These are phyloP conservation scores for Automeris io DNA, from an alignment of 2,888 invertebrate species.

Conservation along the genomic window DNA sequence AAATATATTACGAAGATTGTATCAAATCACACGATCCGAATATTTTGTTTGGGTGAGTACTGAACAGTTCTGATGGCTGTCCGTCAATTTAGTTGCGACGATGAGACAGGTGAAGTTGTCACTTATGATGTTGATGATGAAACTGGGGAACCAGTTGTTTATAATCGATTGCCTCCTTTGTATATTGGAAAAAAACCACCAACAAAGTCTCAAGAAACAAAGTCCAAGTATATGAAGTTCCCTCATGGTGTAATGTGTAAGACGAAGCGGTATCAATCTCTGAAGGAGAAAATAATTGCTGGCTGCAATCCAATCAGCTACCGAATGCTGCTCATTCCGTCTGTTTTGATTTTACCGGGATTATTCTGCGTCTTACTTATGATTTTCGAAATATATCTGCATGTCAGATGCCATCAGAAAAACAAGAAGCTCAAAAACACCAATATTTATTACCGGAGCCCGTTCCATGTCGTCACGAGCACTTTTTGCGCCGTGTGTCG, in stretches of 20 bases:
- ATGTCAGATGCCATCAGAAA: slow-evolving; percentile 82
- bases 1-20: too few relatives aligned
- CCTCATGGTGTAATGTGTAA: slow-evolving; percentile 43
- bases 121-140: slow-evolving; percentile 61
- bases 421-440: slow-evolving; percentile 77
- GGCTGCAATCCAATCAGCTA: slow-evolving; percentile 58
- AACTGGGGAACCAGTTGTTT: slow-evolving; percentile 63
- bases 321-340: slow-evolving; percentile 77
- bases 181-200: slow-evolving; percentile 10
- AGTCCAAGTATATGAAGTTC: slow-evolving; percentile 33
- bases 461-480: slow-evolving; percentile 81
- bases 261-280: slow-evolving; percentile 46
- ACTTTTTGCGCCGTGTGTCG: slow-evolving; percentile 83
- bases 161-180: slow-evolving; percentile 11
- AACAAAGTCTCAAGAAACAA: slow-evolving; percentile 6
- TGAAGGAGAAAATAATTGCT: slow-evolving; percentile 53
- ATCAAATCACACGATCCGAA: too few relatives aligned
- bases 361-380: slow-evolving; percentile 67
- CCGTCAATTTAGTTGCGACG: slow-evolving; percentile 49
- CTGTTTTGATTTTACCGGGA: slow-evolving; percentile 76
- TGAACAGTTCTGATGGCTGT: too few relatives aligned
- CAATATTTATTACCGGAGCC: slow-evolving; percentile 81
- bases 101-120: slow-evolving; percentile 73
- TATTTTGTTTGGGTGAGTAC: too few relatives aligned
- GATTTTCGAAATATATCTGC: slow-evolving; percentile 78